These are phyloP conservation scores for Aurelia aurita DNA, from an alignment of 30 jellyfish, hydroid and myxozoan species.

Conservation along the genomic window DNA sequence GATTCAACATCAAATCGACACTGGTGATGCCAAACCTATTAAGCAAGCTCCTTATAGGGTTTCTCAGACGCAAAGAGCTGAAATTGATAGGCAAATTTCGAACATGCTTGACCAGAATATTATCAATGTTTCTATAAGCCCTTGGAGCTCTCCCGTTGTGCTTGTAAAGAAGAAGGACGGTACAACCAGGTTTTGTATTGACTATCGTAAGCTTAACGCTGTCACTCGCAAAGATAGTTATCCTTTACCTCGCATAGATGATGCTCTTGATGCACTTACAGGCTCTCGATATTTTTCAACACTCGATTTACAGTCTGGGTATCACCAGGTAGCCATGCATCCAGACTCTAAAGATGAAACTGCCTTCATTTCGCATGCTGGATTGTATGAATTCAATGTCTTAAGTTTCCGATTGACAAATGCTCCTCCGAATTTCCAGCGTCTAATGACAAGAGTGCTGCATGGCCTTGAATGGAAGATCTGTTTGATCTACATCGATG, in stretches of 20 bases:
- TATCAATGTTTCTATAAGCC: slow-evolving; percentile 36
- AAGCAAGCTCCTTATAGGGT: too few relatives aligned
- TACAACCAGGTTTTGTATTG: too few relatives aligned
- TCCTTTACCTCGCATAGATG: slow-evolving; percentile 13
- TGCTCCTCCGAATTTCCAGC: slow-evolving; percentile 65
- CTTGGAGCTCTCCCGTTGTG: slow-evolving; percentile 75
- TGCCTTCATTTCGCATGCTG: too few relatives aligned
- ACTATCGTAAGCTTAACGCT: slow-evolving; percentile 42
- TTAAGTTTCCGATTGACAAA: slow-evolving; percentile 9
- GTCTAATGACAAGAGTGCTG: slow-evolving; percentile 23
- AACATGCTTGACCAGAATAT: too few relatives aligned
- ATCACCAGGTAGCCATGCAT: slow-evolving; percentile 14
- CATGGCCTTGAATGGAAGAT: slow-evolving; percentile 56
- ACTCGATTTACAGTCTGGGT: slow-evolving; percentile 8
- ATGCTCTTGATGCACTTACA: slow-evolving; percentile 20
- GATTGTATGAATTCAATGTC: too few relatives aligned
- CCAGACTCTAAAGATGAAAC: slow-evolving; percentile 7
- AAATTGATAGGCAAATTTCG: too few relatives aligned
- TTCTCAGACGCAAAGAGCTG: too few relatives aligned
- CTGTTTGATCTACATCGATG: slow-evolving; percentile 48
- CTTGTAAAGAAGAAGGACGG: too few relatives aligned
- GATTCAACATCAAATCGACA: not conserved
- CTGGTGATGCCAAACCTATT: too few relatives aligned
- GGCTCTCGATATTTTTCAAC: slow-evolving; percentile 2
- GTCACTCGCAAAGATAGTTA: too few relatives aligned